Percentiles rank a stretch among this genome's conserved stretches.
These are phyloP conservation scores for Agrotis ipsilon DNA, from an alignment of 2,888 invertebrate species.

Conservation along the genomic window DNA sequence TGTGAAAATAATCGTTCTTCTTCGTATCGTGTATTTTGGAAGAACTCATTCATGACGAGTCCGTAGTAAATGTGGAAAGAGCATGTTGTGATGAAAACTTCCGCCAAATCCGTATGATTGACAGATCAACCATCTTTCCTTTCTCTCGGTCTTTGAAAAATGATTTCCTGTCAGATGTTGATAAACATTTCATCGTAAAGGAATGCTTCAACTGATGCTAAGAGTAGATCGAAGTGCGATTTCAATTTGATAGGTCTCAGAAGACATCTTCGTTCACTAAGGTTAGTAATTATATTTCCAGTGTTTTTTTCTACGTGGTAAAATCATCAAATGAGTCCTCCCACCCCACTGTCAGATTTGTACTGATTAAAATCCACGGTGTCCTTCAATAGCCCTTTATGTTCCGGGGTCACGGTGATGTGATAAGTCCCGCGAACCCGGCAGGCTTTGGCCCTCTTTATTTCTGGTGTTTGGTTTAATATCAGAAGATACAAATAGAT, in stretches of 20 bases:
- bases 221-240: conserved; percentile 4
- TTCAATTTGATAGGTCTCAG: conserved; percentile 22
- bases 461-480: too few species aligned
- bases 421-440: too few species aligned
- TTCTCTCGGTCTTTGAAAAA: conserved; percentile 37
- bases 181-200: conserved; percentile 41
- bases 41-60: conserved; percentile 27
- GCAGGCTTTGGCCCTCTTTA: too few species aligned
- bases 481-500: conserved; percentile 4
- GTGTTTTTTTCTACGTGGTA: too few species aligned
- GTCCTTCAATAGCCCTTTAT: too few species aligned
- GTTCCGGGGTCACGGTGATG: too few species aligned
- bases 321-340: too few species aligned
- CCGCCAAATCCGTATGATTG: conserved; percentile 25
- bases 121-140: conserved; percentile 28
- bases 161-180: conserved; percentile 44
- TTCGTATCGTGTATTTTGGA: conserved; percentile 12
- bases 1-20: conserved; percentile 22
- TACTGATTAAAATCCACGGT: too few species aligned
- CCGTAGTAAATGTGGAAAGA: conserved; percentile 11
- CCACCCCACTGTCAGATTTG: too few species aligned
- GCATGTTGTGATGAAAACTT: conserved; percentile 33
- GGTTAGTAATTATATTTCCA: too few species aligned
- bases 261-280: conserved; percentile 27
- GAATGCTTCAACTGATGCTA: conserved; percentile 9